phyloP scores from a whole-genome alignment of 2,888 invertebrate species.

The Ochropleura plecta region DNA sequence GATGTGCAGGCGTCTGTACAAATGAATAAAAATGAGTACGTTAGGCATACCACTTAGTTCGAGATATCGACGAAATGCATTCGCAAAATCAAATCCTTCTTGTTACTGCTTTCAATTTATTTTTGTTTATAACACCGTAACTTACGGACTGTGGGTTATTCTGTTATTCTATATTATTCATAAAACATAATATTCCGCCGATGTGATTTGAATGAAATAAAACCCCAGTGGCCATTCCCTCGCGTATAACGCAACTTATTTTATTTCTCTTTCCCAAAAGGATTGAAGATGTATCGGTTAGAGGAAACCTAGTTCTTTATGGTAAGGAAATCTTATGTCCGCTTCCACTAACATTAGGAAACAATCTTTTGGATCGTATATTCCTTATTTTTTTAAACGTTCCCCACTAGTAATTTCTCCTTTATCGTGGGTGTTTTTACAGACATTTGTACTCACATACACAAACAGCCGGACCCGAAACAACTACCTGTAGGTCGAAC shows the following conservation, averaged over 20 bases:
- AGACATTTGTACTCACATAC: too few relatives aligned
- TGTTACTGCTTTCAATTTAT: not conserved
- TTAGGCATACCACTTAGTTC: too few relatives aligned
- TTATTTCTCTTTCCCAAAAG: constrained; percentile 23
- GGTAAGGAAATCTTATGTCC: not conserved
- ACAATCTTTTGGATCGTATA: not conserved
- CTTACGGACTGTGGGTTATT: not conserved
- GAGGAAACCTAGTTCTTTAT: not conserved
- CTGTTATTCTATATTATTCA: constrained; percentile 32
- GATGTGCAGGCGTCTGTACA: too few relatives aligned
- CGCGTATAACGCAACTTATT: constrained; percentile 37
- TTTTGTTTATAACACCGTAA: constrained; percentile 2
- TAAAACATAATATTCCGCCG: constrained; percentile 29
- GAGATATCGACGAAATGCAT: not conserved
- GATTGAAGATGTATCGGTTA: not conserved
- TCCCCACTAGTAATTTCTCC: too few relatives aligned
- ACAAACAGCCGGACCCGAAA: too few relatives aligned
- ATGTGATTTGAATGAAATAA: constrained; percentile 50
- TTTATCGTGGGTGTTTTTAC: too few relatives aligned
- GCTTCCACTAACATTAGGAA: not conserved
- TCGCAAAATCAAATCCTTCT: not conserved
- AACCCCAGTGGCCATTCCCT: constrained; percentile 27
- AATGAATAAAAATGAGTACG: too few relatives aligned
- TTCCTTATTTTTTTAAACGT: not conserved
- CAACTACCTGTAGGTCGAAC: too few relatives aligned